Evolutionary conservation across 2,113 vertebrate genomes (phyloP), one percentile per base, ranked within the genome.

Genomic region (Nesospiza acunhae): DNA sequence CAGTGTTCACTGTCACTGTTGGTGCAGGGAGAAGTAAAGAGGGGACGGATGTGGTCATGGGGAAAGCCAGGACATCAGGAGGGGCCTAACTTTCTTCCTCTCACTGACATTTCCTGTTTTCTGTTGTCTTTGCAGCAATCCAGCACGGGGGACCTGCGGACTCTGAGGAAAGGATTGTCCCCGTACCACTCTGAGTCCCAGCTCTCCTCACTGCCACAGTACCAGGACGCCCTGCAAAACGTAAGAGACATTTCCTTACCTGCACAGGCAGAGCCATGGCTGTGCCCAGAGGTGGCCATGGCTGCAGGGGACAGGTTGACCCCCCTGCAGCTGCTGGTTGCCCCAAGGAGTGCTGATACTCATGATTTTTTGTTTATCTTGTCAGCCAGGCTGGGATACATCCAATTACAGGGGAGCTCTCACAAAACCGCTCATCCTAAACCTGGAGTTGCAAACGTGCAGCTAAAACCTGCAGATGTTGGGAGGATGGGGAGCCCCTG

Each of bases 101-200:
- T 64, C 3, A 1, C 47, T 95, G 46, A 95, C 33, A 37, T 4
- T 27, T 85, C 31, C 17, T 78, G 35, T 89, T 89, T 60, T 68
- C 55, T 79, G 33, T 67, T 82, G 53, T 90, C 63, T 89, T 84
- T 89, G 33, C 96, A 98, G 97, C 99, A 99, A 97, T 98, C 98
- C 41, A 98, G 98, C 97, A 95, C 98, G 0, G 98, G 98, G 76
- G 99, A 99, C 96, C 98, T 98, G 89, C 98, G 99, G 91, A 98
- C 97, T 26, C 98, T 99, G 91, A 98, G 99, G 96, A 99, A 99
- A 94, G 99, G 99, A 63, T 97, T 99, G 97, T 99, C 98, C 44
- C 98, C 98, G 0, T 99, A 99, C 98, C 99, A 99, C 98, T 99
- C 99, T 0, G 99, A 99, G 97, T 99, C 99, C 28, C 99, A 99